Base-by-base conservation (phyloP, 2,888 invertebrate species). In the Crepidodera aurea region DNA sequence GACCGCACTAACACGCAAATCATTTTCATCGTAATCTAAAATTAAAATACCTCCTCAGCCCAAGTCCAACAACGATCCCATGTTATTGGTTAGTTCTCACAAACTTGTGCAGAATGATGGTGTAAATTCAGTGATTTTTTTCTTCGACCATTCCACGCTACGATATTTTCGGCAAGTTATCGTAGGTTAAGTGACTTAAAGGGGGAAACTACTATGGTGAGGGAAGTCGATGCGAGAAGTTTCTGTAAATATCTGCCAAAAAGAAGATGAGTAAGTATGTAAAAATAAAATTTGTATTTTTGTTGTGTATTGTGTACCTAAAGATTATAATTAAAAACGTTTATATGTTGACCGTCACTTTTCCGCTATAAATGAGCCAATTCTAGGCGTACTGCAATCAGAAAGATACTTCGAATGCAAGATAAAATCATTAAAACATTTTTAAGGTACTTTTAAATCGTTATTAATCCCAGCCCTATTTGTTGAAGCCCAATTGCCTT, bases 11-110 rank as follows among this genome's bases (percentile, higher is more conserved):
- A 13, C 22, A 13, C 37, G 25, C 48, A 58, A 50, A 51, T 44
- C 48, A 37, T 22, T 68, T 68, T 71, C 62, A 66, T 68, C 69
- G 69, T 68, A 66, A 63, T 64, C 72, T 72, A 72, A 71, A 69
- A 63, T 70, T 72, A 72, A 71, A 70, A 68, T 69, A 67, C 68
- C 70, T 62, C 67, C 51, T 42, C 60, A 55, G 53, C 54, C 58
- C 62, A 37, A 62, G 18, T 40, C 18, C 1, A 40, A 15, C 40
- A 10, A 40, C 40, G 3, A 4, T 4, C 6, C 37, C 64, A 58
- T 40, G 40, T 40, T 40, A 18, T 40, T 40, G 10, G 18, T 40
- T 40, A 40, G 40, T 40, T 40, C 15, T 18, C 2, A 18, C 40
- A 18, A 40, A 40, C 40, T 18, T 40, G 18, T 18, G 2, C 16